Conservation (phyloP, 2,113 vertebrate species). For the Embiotoca jacksoni region DNA sequence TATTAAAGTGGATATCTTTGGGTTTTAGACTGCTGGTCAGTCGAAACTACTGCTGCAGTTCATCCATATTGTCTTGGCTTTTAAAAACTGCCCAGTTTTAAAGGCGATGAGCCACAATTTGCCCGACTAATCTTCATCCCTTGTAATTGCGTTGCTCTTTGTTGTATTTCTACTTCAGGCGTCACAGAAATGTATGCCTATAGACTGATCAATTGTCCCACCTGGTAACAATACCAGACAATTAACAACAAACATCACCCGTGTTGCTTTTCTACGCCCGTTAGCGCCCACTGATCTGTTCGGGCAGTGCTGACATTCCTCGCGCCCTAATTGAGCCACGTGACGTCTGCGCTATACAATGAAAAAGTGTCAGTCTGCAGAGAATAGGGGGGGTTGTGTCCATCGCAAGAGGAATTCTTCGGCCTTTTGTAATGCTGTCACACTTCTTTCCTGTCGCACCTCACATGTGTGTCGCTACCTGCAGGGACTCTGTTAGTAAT, state of each 20-base stretch:
- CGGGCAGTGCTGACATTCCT: conserved; percentile 61
- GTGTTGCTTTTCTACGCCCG: conserved; percentile 12
- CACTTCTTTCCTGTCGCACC: conserved; percentile 67
- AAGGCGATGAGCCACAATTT: too few relatives aligned
- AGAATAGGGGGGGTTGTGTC: conserved; percentile 51
- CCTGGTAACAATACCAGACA: neutral
- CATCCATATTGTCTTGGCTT: too few relatives aligned
- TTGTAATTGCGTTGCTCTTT: too few relatives aligned
- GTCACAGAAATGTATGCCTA: too few relatives aligned
- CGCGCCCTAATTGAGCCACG: conserved; percentile 52
- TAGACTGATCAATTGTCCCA: neutral
- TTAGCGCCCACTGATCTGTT: conserved; percentile 39
- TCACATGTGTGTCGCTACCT: conserved; percentile 72
- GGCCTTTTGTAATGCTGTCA: conserved; percentile 71
- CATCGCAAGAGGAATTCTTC: conserved; percentile 53
- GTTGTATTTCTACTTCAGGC: too few relatives aligned
- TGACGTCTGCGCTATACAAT: conserved; percentile 66
- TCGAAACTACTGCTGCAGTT: too few relatives aligned
- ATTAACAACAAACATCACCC: neutral
- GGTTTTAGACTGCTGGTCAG: too few relatives aligned
- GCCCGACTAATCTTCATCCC: too few relatives aligned
- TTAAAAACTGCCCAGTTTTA: too few relatives aligned
- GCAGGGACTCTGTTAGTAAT: conserved; percentile 77
- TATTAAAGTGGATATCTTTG: neutral
- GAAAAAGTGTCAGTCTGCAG: conserved; percentile 44